Evolutionary conservation across 2,797 vertebrate genomes (phyloP), one percentile per base, ranked within the genome.

Genomic region (Sebastes minor): DNA sequence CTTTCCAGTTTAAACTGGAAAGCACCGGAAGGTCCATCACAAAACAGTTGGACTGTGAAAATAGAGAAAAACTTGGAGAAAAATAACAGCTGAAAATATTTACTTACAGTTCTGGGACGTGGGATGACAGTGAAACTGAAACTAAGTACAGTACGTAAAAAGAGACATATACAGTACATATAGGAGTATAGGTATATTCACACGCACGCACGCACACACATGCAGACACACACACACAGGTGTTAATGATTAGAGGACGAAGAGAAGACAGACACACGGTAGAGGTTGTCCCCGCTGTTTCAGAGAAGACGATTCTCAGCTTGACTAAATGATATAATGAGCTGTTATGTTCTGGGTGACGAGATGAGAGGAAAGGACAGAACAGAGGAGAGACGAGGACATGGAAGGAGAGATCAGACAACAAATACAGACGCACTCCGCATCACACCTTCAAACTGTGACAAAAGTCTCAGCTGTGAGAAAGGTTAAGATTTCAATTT

Each of bases 291-390:
- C 92, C 92, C 85, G 90, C 91, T 91, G 89, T 90, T 93, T 86
- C 70, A 81, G 80, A 89, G 84, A 91, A 87, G 87, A 89, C 80
- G 76, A 91, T 92, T 94, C 93, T 91, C 90, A 94, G 93, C 93
- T 93, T 94, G 92, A 91, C 90, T 93, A 86, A 91, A 89, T 92
- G 88, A 92, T 91, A 91, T 94, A 95, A 94, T 89, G 92, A 94
- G 92, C 83, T 88, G 92, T 93, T 93, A 80, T 91, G 88, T 84
- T 91, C 80, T 78, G 78, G 82, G 74, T 89, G 93, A 93, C 72
- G 75, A 93, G 93, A 93, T 89, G 90, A 93, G 89, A 90, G 83
- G 78, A 85, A 80, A 90, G 86, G 88, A 86, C 88, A 82, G 79
- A 72, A 9, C 25, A 87, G 82, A 92, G 89, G 91, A 93, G 76